Evolutionary conservation across 1,140 invertebrate genomes (phyloP), one percentile per base, ranked within the genome.

Genomic region (Drosophila lowei): DNA sequence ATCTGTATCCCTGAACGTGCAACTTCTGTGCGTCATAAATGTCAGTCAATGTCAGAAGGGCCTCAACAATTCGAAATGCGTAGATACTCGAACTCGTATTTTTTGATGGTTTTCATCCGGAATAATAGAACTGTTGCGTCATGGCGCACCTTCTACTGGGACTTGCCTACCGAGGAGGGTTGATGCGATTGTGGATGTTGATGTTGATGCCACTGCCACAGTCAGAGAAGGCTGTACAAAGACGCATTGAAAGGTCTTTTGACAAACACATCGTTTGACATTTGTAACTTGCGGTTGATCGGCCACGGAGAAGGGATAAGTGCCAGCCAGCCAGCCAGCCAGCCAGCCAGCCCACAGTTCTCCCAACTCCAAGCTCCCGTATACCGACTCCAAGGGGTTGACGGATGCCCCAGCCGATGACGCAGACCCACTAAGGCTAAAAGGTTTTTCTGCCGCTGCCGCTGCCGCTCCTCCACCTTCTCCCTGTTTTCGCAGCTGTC

Each of bases 231-330:
- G 34, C 34, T 11, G 11, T 23, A 44, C 57, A 44, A 64, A 41
- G 61, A 25, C 49, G 59, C 76, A 72, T 28, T 79, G 65, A 72
- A 79, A 74, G 74, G 68, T 67, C 74, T 74, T 81, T 78, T 81
- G 71, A 88, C 83, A 88, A 72, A 78, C 79, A 83, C 67, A 72
- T 63, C 66, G 83, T 88, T 88, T 88, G 83, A 83, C 83, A 88
- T 88, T 88, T 88, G 83, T 88, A 89, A 79, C 83, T 88, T 88
- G 83, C 83, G 83, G 78, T 88, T 88, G 83, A 88, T 88, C 83
- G 73, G 83, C 53, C 81, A 88, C 71, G 65, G 71, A 64, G 73
- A 73, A 81, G 74, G 83, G 74, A 86, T 88, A 81, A 76, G 77
- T 67, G 81, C 43, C 57, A 47, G 25, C 49, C 41, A 25, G 16